These are phyloP conservation scores for Platycheirus albimanus DNA, from an alignment of 2,888 invertebrate genomes.

Conservation along the genomic window DNA sequence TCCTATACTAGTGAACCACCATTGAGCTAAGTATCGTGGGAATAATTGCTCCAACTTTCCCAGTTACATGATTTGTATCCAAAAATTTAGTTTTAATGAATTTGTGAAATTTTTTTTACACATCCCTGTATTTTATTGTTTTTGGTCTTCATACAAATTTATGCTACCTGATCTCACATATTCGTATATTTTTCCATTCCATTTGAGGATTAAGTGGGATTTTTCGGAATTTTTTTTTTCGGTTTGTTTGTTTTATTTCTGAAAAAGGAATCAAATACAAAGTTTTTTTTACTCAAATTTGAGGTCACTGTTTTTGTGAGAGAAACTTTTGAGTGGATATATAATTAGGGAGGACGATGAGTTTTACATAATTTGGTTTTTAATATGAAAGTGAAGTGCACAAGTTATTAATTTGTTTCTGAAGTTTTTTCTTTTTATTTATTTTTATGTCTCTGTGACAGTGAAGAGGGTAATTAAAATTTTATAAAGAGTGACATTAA, in stretches of 20 bases:
- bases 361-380: conserved; percentile 15
- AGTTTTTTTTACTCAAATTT: conserved; percentile 6
- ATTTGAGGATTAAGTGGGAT: conserved; percentile 61
- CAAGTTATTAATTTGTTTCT: conserved; percentile 31
- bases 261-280: not conserved
- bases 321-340: not conserved
- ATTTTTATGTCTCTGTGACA: conserved; percentile 12
- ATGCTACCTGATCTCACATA: conserved; percentile 51
- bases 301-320: conserved; percentile 14
- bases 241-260: conserved; percentile 1
- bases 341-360: conserved; percentile 15
- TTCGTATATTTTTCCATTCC: conserved; percentile 61
- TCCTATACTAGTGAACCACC: too few species aligned
- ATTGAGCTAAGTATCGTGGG: too few species aligned
- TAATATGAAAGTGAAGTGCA: conserved; percentile 23
- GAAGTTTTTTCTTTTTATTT: not conserved
- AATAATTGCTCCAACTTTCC: too few species aligned
- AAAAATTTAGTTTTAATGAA: too few species aligned
- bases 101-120: too few species aligned
- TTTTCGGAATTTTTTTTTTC: conserved; percentile 9
- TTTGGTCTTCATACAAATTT: conserved; percentile 36
- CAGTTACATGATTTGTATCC: too few species aligned
- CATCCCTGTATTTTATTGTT: conserved; percentile 18
- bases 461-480: conserved; percentile 17
- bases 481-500: conserved; percentile 20